Conservation (phyloP, 37 sponge, comb jelly and placozoan species). For the Beroe ovata region DNA sequence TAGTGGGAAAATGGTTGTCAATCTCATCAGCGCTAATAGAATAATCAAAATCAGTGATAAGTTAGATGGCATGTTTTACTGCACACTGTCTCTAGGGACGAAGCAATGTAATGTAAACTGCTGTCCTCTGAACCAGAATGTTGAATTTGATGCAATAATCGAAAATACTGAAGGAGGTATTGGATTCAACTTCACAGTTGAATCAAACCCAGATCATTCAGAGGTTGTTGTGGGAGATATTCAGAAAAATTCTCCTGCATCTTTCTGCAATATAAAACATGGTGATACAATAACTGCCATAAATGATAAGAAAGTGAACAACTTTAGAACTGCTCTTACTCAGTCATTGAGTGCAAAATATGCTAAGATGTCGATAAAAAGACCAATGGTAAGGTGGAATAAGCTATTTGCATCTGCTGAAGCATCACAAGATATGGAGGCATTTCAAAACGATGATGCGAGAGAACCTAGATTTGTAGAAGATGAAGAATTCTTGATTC, state of each 20-base stretch:
- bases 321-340: constrained; percentile 57
- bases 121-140: constrained; percentile 42
- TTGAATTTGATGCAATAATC: constrained; percentile 23
- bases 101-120: constrained; percentile 27
- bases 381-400: constrained; percentile 48
- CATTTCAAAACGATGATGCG: background rate
- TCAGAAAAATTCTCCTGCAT: constrained; percentile 30
- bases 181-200: constrained; percentile 11
- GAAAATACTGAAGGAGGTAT: constrained; percentile 19
- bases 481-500: constrained; percentile 25
- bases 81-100: constrained; percentile 5
- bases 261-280: constrained; percentile 10
- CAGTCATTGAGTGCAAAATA: background rate
- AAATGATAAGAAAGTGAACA: constrained; percentile 7
- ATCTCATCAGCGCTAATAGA: constrained; percentile 48
- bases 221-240: constrained; percentile 35
- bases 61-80: background rate
- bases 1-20: background rate
- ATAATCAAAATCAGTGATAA: background rate
- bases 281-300: constrained; percentile 56
- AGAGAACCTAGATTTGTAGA: constrained; percentile 33
- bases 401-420: constrained; percentile 19
- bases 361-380: background rate
- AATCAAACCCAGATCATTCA: background rate
- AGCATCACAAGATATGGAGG: constrained; percentile 35